A percentile compares a stretch with the other conserved stretches of the same genome.
phyloP scores from a whole-genome alignment of 1,140 invertebrate genomes.

The Aphaenogaster floridana region DNA sequence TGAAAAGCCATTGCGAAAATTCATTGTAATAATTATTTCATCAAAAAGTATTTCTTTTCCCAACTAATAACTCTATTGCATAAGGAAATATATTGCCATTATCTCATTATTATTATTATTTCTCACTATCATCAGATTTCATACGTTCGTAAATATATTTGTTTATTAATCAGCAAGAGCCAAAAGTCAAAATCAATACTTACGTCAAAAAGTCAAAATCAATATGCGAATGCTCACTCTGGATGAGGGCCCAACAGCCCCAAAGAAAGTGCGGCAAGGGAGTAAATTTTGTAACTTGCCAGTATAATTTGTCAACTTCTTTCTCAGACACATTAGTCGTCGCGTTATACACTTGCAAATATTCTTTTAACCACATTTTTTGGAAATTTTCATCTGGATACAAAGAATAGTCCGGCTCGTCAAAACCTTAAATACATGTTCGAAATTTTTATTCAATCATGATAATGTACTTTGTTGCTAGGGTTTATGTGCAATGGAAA shows the following conservation, averaged over 20 bases:
- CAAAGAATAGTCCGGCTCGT: slow-evolving; percentile 91
- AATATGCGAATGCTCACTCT: slow-evolving; percentile 96
- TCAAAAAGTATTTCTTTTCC: background rate
- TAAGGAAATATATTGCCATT: background rate
- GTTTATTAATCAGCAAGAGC: background rate
- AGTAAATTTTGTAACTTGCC: slow-evolving; percentile 93
- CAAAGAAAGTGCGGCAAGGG: slow-evolving; percentile 96
- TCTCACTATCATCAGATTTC: background rate
- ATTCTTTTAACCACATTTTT: slow-evolving; percentile 92
- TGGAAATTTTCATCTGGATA: slow-evolving; percentile 95
- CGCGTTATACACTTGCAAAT: slow-evolving; percentile 90
- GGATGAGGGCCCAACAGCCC: slow-evolving; percentile 97
- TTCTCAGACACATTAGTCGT: slow-evolving; percentile 86
- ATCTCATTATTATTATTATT: background rate
- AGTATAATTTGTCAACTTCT: slow-evolving; percentile 91
- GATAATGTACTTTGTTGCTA: background rate
- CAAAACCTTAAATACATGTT: slow-evolving; percentile 88
- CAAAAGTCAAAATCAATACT: slow-evolving; percentile 98
- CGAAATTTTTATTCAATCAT: slow-evolving; percentile 32
- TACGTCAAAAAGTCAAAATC: slow-evolving; percentile 98
- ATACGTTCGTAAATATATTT: slow-evolving; percentile 5
- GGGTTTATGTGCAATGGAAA: background rate
- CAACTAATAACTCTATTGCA: background rate
- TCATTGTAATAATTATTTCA: slow-evolving; percentile 1
- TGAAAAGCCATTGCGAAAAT: slow-evolving; percentile 78